Base-by-base conservation (phyloP, 2,797 vertebrate genomes). In the Champsocephalus gunnari region DNA sequence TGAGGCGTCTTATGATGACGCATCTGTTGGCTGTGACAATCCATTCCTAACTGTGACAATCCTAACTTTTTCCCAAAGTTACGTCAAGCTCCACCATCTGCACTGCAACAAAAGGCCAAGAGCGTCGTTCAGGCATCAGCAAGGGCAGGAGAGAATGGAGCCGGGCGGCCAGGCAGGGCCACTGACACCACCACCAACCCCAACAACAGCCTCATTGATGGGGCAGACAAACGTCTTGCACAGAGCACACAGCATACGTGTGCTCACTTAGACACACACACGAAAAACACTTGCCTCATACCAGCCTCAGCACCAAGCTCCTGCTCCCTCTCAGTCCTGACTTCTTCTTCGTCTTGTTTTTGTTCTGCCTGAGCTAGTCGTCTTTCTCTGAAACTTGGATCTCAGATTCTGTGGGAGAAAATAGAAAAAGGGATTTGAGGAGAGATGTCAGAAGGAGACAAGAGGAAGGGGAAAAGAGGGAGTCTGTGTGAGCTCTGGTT, bases 261-360 rank as follows among this genome's bases (percentile, higher is more conserved):
- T 81, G 75, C 86, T 84, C 82, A 73, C 75, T 81, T 66, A 53
- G 65, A 53, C 55, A 68, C 67, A 49, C 75, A 14, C 83, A 62
- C 77, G 80, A 81, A 85, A 81, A 91, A 68, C 91, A 93, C 94
- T 95, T 94, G 93, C 94, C 94, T 95, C 94, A 95, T 94, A 92
- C 93, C 93, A 94, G 94, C 93, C 91, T 90, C 82, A 86, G 91
- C 90, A 79, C 91, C 92, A 93, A 92, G 84, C 88, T 90, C 87
- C 89, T 88, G 85, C 78, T 90, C 85, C 86, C 86, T 86, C 88
- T 79, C 64, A 60, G 69, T 67, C 88, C 79, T 69, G 77, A 61
- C 61, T 28, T 28, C 57, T 79, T 67, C 61, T 62, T 62, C 71
- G 69, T 54, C 62, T 69, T 71, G 77, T 49, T 71, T 66, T 62